These are phyloP conservation scores for Etheostoma cragini DNA, from an alignment of 2,113 vertebrate species.

Conservation along the genomic window DNA sequence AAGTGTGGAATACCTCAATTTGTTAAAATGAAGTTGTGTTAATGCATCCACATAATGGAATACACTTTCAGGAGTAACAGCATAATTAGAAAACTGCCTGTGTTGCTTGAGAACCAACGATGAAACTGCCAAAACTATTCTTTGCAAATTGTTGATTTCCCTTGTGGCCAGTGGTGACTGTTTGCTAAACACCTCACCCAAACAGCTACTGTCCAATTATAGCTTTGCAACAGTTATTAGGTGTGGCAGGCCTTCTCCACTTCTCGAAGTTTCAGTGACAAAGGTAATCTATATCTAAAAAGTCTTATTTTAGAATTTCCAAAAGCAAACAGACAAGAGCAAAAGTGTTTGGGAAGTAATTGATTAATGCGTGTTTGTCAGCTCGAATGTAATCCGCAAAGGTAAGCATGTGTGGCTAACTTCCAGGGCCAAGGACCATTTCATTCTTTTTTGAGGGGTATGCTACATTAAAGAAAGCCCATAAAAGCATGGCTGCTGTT, in stretches of 20 bases:
- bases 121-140: conserved; percentile 6
- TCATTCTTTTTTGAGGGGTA: not conserved
- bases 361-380: not conserved
- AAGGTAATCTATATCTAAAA: not conserved
- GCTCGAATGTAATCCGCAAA: not conserved
- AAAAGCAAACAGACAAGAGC: not conserved
- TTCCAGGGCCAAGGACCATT: not conserved
- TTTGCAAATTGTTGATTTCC: conserved; percentile 23
- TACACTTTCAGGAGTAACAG: not conserved
- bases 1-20: conserved; percentile 10
- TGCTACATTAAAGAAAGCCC: not conserved
- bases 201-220: not conserved
- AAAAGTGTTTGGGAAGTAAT: not conserved
- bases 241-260: not conserved
- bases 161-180: not conserved
- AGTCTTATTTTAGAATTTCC: not conserved
- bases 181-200: not conserved
- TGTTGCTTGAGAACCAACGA: not conserved
- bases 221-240: not conserved
- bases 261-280: not conserved
- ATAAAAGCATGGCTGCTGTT: not conserved
- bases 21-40: conserved; percentile 5
- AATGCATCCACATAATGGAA: conserved; percentile 11
- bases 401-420: not conserved
- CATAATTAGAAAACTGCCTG: conserved; percentile 11